phyloP scores from a whole-genome alignment of 2,113 vertebrate genomes.

The Elgaria multicarinata region DNA sequence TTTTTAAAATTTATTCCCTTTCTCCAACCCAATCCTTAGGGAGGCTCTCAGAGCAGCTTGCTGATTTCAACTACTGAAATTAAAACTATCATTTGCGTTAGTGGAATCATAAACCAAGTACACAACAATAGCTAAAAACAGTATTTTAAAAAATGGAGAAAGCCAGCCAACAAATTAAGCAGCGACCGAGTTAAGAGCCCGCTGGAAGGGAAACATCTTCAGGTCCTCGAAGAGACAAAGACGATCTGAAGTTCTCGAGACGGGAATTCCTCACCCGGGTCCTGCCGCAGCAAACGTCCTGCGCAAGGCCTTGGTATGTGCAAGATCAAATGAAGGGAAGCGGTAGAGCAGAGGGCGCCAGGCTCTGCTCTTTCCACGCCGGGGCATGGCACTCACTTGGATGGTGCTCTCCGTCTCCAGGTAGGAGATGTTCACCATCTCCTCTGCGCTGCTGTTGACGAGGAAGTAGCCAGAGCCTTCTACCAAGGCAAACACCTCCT shows the following conservation, averaged over 20 bases:
- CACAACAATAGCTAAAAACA: neutral
- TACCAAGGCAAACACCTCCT: constrained; percentile 73
- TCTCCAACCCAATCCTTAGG: neutral
- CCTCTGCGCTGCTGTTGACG: constrained; percentile 65
- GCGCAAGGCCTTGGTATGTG: neutral
- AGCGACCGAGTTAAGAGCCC: neutral
- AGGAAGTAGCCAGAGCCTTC: constrained; percentile 80
- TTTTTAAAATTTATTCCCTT: neutral
- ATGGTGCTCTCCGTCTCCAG: constrained; percentile 66
- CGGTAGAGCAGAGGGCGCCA: neutral
- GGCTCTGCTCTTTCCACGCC: neutral
- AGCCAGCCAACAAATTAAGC: neutral
- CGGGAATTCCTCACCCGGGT: neutral
- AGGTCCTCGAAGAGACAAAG: neutral
- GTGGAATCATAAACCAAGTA: neutral
- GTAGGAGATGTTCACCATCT: constrained; percentile 64
- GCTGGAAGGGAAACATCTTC: neutral
- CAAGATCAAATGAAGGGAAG: too few relatives aligned
- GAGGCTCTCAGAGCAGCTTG: neutral
- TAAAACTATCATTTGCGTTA: neutral
- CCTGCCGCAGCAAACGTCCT: too few relatives aligned
- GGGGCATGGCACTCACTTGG: constrained; percentile 62
- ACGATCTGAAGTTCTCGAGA: neutral
- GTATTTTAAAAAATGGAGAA: neutral
- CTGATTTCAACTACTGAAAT: neutral